These are phyloP conservation scores for Ascaphus truei DNA, from an alignment of 2,113 vertebrate genomes.

Conservation along the genomic window DNA sequence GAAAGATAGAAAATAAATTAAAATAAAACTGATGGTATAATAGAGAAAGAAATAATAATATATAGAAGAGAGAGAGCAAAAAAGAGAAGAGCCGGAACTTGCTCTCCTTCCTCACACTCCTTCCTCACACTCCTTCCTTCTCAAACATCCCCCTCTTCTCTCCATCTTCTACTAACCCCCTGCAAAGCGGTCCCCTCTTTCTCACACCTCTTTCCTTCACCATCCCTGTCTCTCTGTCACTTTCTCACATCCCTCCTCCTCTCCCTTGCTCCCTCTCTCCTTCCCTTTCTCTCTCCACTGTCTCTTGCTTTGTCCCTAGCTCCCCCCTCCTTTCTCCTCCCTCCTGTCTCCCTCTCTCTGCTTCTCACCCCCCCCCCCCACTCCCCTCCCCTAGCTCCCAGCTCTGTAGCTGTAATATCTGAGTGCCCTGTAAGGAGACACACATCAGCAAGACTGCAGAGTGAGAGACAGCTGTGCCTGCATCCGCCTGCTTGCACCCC, in stretches of 20 bases:
- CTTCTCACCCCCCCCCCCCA: neutral
- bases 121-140: neutral
- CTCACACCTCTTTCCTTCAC: neutral
- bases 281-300: neutral
- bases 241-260: neutral
- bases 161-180: too few relatives aligned
- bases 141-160: neutral
- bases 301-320: neutral
- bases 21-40: too few relatives aligned
- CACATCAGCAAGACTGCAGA: constrained; percentile 5
- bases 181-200: neutral
- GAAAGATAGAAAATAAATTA: too few relatives aligned
- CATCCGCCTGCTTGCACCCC: neutral
- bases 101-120: neutral
- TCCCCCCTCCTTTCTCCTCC: neutral
- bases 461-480: neutral
- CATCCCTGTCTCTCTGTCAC: constrained; percentile 5
- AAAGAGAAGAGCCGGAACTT: neutral
- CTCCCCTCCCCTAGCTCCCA: neutral
- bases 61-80: neutral
- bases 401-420: neutral
- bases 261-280: neutral
- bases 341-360: constrained; percentile 11
- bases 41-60: neutral
- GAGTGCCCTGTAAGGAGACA: constrained; percentile 13